Evolutionary conservation across 1,140 invertebrate species (phyloP), one percentile per base, ranked within the genome.

Genomic region (Harpegnathos saltator): DNA sequence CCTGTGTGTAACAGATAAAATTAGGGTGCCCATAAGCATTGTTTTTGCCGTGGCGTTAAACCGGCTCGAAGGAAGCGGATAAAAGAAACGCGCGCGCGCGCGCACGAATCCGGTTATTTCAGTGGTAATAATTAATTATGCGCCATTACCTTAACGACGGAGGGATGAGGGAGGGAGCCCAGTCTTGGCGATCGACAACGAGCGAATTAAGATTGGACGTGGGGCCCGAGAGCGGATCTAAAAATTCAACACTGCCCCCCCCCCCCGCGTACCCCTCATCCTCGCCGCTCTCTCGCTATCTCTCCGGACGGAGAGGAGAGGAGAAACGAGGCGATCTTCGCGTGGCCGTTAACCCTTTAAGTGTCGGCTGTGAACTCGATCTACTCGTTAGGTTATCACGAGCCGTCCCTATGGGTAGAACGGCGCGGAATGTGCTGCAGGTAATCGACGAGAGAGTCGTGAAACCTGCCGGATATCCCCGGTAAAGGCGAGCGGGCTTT

Each of bases 301-400:
- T 9, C 38, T 38, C 71, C 58, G n/a, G 29, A 44, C 52, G 44
- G 38, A 50, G 44, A 59, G 54, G 3, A 56, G 50, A 72, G 24
- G n/a, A 48, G 38, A 22, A 82, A 74, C 26, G 54, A 44, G 15
- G 29, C 54, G 77, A 48, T 82, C 38, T 48, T 63, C 71, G 44
- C 50, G 58, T 54, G 66, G 65, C 44, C 82, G 54, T 87, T 82
- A 81, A 82, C 33, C 58, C 66, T 73, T 50, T 66, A 82, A 66
- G 65, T 24, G 66, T 62, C 54, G 83, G n/a, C 52, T 66, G 52
- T 75, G 54, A 84, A 84, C 71, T 73, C 82, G 82, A 88, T 77
- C 82, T 66, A 63, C 73, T 87, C 85, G 77, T 86, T 88, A 87
- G 52, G 82, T 88, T 88, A 87, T 88, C 83, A 50, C 54, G 26